Evolutionary conservation across 2,797 vertebrate species (phyloP).

Genomic region (Chelidonichthys spinosus): DNA sequence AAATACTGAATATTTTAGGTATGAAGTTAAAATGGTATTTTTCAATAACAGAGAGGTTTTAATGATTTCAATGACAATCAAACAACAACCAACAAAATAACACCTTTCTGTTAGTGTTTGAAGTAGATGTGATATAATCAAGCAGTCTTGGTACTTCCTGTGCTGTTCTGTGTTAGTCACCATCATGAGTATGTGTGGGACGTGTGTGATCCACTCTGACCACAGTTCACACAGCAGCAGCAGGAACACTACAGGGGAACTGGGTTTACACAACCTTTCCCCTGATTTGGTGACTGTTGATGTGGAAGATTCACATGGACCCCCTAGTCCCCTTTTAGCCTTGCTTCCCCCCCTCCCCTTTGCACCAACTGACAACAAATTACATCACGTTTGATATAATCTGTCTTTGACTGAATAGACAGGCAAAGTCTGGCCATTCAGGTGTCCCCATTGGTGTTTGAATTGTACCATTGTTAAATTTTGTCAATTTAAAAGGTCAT

Average conservation of each 20-base stretch:
- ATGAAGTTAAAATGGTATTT: neutral
- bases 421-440: no score
- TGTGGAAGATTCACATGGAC: constrained; percentile 41
- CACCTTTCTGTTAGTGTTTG: neutral
- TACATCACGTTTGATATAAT: neutral
- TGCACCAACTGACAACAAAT: constrained; percentile 8
- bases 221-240: constrained; percentile 39
- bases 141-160: neutral
- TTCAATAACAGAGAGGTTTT: neutral
- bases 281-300: constrained; percentile 36
- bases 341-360: no score
- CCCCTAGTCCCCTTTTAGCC: neutral
- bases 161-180: constrained; percentile 12
- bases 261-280: constrained; percentile 51
- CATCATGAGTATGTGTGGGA: neutral
- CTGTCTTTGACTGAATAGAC: neutral
- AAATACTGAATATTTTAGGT: neutral
- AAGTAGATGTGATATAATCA: neutral
- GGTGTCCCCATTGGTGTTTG: no score
- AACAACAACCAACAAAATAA: neutral
- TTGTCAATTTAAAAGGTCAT: no score
- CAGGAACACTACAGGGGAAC: constrained; percentile 1
- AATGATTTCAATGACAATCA: neutral
- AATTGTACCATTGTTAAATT: no score
- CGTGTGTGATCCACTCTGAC: constrained; percentile 9